Evolutionary conservation across 2,113 vertebrate genomes (phyloP), one percentile per base, ranked within the genome.

Genomic region (Ceyx melanurus): DNA sequence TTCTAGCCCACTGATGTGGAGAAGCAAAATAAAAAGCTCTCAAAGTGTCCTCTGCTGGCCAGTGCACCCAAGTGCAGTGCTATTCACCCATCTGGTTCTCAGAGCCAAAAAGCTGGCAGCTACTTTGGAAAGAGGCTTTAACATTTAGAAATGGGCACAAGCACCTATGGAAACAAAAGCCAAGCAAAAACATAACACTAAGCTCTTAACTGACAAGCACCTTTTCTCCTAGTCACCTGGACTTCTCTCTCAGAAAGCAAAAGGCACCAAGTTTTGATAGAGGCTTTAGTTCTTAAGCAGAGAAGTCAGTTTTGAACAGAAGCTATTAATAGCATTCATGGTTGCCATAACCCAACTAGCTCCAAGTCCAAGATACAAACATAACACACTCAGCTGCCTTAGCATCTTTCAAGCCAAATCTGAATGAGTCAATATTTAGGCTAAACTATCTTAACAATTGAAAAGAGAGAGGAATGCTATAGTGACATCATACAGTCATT

Each of bases 401-500:
- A 37, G 37, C 37, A 37, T 37, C 11, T 37, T 37, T 37, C 37
- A 37, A 37, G 37, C 37, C 37, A 37, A 37, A 37, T 37, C 37
- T 37, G 37, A 37, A 37, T 37, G 37, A 37, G 21, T 51, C 60
- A 68, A 9, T 45, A 83, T 35, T 67, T 51, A 65, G 84, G 42
- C 18, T 54, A 28, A 75, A 48, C 48, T 48, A 7, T 3, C 56
- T 3, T 33, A 76, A 58, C 12, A 80, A 33, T 31, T 51, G 8
- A 75, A 71, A 57, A 13, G 11, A 68, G 1, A 25, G 28, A 78
- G 17, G 17, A 70, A 76, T 42, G 50, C 10, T 68, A 23, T 20
- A 60, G 35, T 9, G 13, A 13, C 1, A 3, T 14, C 13, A 46
- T 5, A 31, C 0, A 45, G 42, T 29, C 0, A 61, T 33, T 61